phyloP scores from a whole-genome alignment of 1,140 invertebrate species.

The Rhopalosiphum maidis region DNA sequence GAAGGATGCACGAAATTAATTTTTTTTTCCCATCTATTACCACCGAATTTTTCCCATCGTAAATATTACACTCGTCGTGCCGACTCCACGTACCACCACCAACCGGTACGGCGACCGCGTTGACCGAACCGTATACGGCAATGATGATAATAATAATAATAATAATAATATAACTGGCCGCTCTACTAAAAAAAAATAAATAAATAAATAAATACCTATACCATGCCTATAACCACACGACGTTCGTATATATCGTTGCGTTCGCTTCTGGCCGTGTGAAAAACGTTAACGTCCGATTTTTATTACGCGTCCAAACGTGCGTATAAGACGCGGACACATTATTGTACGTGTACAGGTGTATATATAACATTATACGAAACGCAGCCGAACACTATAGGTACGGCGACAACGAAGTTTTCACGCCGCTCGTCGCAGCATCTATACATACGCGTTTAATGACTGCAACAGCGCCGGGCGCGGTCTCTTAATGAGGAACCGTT shows the following conservation, averaged over 20 bases:
- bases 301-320: not conserved
- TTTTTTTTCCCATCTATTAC: conserved; percentile 3
- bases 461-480: not conserved
- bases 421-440: not conserved
- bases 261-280: not conserved
- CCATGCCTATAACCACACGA: not conserved
- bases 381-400: not conserved
- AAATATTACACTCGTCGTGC: not conserved
- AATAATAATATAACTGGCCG: not conserved
- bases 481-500: not conserved
- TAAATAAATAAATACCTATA: conserved; percentile 15
- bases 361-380: not conserved
- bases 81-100: not conserved
- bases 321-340: not conserved
- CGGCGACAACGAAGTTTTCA: not conserved
- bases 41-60: conserved; percentile 2
- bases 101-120: not conserved
- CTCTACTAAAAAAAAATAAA: not conserved
- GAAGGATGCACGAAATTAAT: not conserved
- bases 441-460: not conserved
- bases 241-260: not conserved
- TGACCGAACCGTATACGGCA: not conserved
- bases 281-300: conserved; percentile 25
- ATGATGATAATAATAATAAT: not conserved
- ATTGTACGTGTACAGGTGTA: not conserved